A percentile compares a stretch with the other conserved stretches of the same genome.
These are phyloP conservation scores for Yponomeuta evonymella DNA, from an alignment of 2,888 invertebrate species.

Conservation along the genomic window DNA sequence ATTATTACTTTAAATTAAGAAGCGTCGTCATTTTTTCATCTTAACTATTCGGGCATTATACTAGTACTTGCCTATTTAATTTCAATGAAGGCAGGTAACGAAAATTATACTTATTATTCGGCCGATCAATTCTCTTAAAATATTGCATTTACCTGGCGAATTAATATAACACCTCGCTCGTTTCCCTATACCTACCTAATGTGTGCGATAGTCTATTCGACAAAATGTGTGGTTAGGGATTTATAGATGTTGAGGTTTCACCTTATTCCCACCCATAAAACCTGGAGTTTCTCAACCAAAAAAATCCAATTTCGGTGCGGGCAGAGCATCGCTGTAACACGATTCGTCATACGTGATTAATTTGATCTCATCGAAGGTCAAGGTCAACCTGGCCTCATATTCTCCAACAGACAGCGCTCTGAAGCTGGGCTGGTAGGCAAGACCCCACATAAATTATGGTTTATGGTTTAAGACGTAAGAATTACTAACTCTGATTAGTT, in stretches of 20 bases:
- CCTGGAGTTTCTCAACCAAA: slow-evolving; percentile 50
- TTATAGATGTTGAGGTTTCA: neutral
- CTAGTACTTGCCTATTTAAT: too few relatives aligned
- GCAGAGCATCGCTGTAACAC: slow-evolving; percentile 40
- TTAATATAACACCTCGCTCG: too few relatives aligned
- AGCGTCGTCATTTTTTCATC: too few relatives aligned
- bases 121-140: too few relatives aligned
- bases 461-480: too few relatives aligned
- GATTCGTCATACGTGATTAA: slow-evolving; percentile 67
- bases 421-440: slow-evolving; percentile 38
- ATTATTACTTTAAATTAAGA: too few relatives aligned
- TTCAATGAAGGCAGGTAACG: too few relatives aligned
- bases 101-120: too few relatives aligned
- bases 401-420: slow-evolving; percentile 28
- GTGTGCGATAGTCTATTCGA: too few relatives aligned
- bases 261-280: neutral
- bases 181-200: too few relatives aligned
- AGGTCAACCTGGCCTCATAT: slow-evolving; percentile 46
- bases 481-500: slow-evolving; percentile 66
- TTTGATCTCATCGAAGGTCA: slow-evolving; percentile 33
- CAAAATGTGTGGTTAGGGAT: neutral
- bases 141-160: too few relatives aligned
- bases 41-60: too few relatives aligned
- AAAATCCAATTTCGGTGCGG: slow-evolving; percentile 33
- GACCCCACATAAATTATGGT: slow-evolving; percentile 47